Percentiles rank a stretch among this genome's conserved stretches.
phyloP scores from a whole-genome alignment of 2,888 invertebrate species.

The Cylindroiulus punctatus region DNA sequence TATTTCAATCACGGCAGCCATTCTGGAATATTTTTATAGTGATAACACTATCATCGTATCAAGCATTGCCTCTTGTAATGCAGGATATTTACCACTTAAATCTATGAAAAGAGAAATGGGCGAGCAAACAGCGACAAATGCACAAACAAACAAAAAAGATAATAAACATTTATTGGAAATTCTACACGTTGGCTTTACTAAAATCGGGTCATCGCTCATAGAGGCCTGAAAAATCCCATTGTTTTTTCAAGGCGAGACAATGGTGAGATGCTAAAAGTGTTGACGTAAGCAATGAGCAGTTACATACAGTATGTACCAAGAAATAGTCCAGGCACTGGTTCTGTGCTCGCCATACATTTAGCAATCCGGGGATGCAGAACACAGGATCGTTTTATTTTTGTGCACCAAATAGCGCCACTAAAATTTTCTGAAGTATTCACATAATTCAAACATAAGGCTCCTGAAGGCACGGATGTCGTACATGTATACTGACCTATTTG shows the following conservation, averaged over 20 bases:
- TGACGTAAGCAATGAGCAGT: background rate
- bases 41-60: background rate
- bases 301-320: background rate
- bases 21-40: background rate
- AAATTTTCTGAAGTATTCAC: background rate
- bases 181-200: background rate
- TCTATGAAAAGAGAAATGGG: background rate
- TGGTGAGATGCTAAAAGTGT: background rate
- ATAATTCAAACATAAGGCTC: background rate
- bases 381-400: background rate
- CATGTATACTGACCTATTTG: slow-evolving; percentile 23
- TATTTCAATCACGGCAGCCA: too few relatives aligned
- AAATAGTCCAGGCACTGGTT: background rate
- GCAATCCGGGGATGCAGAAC: background rate
- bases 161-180: slow-evolving; percentile 1
- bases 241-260: background rate
- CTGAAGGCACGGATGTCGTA: background rate
- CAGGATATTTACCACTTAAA: background rate
- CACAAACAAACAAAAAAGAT: background rate
- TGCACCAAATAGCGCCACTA: background rate
- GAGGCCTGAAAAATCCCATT: background rate
- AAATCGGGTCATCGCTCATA: background rate
- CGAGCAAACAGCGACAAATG: background rate
- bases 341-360: background rate
- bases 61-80: too few relatives aligned